These are phyloP conservation scores for Hippasteria phrygiana DNA, from an alignment of 53 echinoderm and acorn worm species.

Conservation along the genomic window DNA sequence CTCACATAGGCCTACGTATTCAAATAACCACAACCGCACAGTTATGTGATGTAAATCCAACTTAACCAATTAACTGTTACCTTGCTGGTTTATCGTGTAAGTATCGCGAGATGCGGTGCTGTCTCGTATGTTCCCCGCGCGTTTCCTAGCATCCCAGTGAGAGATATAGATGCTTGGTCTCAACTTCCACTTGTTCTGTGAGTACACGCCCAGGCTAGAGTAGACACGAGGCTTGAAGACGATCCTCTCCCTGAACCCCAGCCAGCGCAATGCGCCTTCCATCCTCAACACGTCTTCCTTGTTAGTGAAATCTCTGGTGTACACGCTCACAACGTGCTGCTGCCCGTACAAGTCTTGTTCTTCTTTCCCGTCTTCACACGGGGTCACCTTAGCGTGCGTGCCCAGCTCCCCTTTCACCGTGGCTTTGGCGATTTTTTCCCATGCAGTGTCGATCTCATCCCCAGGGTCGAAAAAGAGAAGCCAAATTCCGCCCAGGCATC, in stretches of 20 bases:
- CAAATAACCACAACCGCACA: no score
- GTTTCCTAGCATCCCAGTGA: constrained; percentile 1
- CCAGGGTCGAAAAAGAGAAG: constrained; percentile 53
- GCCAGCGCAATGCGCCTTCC: constrained; percentile 29
- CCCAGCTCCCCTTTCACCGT: constrained; percentile 51
- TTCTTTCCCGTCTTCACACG: neutral
- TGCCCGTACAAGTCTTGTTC: neutral
- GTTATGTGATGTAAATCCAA: no score
- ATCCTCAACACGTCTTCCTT: constrained; percentile 14
- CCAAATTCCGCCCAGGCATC: constrained; percentile 60
- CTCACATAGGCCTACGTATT: no score
- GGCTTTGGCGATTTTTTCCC: constrained; percentile 63
- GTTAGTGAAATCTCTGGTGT: constrained; percentile 65
- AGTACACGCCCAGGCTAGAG: constrained; percentile 58
- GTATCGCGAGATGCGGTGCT: neutral
- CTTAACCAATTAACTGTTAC: no score
- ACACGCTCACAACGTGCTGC: constrained; percentile 62
- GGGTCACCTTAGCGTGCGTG: constrained; percentile 65
- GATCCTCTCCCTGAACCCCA: constrained; percentile 50
- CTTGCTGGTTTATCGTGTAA: neutral
- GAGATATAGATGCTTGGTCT: constrained; percentile 61
- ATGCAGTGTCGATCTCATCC: constrained; percentile 36
- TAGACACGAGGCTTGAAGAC: constrained; percentile 63
- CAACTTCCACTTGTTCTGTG: constrained; percentile 55
- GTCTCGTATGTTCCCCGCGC: neutral